These are phyloP conservation scores for Anagyrus pseudococci DNA, from an alignment of 2,888 invertebrate species.

Conservation along the genomic window DNA sequence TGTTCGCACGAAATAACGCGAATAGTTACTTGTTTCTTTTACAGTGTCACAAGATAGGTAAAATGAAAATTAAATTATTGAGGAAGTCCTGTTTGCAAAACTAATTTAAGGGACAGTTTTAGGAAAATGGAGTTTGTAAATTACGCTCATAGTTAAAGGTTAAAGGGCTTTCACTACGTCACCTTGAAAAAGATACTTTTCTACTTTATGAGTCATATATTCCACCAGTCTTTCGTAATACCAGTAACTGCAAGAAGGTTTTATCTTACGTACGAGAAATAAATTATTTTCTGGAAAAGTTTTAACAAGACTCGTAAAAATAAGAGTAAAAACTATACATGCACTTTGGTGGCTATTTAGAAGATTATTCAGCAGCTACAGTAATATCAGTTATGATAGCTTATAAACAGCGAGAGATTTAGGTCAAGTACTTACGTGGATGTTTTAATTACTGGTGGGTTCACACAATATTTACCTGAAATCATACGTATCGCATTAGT, in stretches of 20 bases:
- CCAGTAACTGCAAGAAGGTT: background rate
- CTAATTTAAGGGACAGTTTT: too few species aligned
- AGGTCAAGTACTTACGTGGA: too few species aligned
- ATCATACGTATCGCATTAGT: too few species aligned
- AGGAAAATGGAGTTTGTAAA: too few species aligned
- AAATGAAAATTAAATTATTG: too few species aligned
- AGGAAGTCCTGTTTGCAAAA: too few species aligned
- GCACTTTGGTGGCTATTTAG: conserved; percentile 8
- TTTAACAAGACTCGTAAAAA: conserved; percentile 16
- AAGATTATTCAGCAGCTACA: background rate
- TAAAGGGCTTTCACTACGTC: conserved; percentile 9
- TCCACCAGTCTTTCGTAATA: conserved; percentile 11
- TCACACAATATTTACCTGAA: too few species aligned
- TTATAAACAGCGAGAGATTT: too few species aligned
- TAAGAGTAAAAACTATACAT: conserved; percentile 21
- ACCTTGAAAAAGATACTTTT: conserved; percentile 19
- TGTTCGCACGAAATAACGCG: too few species aligned
- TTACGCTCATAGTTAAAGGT: background rate
- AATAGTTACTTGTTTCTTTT: too few species aligned
- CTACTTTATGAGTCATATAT: conserved; percentile 17
- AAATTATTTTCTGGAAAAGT: conserved; percentile 28
- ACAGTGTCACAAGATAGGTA: too few species aligned
- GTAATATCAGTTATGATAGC: conserved; percentile 22
- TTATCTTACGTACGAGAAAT: conserved; percentile 10
- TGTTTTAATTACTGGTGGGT: too few species aligned